Evolutionary conservation across 53 echinoderm and acorn worm species (phyloP), one percentile per base, ranked within the genome.

Genomic region (Hippasteria phrygiana): DNA sequence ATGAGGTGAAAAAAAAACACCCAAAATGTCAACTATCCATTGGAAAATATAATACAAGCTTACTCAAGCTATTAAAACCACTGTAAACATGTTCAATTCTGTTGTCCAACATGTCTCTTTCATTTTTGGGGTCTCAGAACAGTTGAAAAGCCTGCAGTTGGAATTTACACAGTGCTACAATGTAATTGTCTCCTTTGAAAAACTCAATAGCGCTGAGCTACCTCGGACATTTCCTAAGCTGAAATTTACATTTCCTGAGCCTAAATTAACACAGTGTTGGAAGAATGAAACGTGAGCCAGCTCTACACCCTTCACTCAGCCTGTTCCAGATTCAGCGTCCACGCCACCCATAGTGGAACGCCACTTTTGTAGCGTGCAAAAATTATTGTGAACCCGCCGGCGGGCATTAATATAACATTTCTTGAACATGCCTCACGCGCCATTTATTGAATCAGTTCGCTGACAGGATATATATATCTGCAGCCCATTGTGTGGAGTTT

Each of bases 401-500:
- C 26, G 71, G 85, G 48, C 85, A 85, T 54, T 70, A 83, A 83
- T 83, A 69, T 69, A 85, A 85, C 71, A 85, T 83, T 83, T 83
- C 83, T 83, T 67, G 69, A 85, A 85, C 85, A 85, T 85, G 85
- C 85, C 85, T 70, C 85, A 38, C 70, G 85, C 85, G 35, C 37
- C 71, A 50, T 33, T 85, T 85, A 85, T 85, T 85, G 85, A 85
- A 85, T 85, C 85, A 71, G 70, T 34, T 43, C 0, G 29, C 47
- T 50, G 75, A 48, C 32, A 6, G 50, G 32, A 8, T 7, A 35
- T 24, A 62, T 9, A 39, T 38, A 79, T 79, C 79, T 56, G 79
- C 62, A 79, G 40, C 39, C 31, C 79, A 59, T 79, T 79, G 79
- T 83, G 64, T 31, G 17, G 66, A 17, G 5, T 5, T 22, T 31